phyloP scores from a whole-genome alignment of 2,113 vertebrate genomes.

The Conger conger region DNA sequence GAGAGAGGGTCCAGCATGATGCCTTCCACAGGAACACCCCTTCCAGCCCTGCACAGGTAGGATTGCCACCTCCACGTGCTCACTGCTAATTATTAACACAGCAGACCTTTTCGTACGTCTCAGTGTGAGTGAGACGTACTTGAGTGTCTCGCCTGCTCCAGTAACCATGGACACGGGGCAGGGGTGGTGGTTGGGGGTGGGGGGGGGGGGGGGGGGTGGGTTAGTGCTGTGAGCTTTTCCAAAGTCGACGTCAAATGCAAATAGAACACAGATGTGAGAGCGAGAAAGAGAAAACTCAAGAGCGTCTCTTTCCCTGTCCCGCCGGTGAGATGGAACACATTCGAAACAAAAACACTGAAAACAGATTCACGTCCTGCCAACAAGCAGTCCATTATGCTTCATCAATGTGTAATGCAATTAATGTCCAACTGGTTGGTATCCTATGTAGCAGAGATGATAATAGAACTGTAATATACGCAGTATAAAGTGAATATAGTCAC shows the following conservation, averaged over 20 bases:
- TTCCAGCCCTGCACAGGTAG: not conserved
- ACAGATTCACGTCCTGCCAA: not conserved
- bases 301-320: not conserved
- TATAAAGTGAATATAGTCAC: not conserved
- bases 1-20: not conserved
- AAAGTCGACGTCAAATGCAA: not conserved
- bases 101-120: not conserved
- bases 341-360: not conserved
- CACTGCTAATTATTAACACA: not conserved
- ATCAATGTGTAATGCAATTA: not conserved
- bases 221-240: conserved; percentile 6
- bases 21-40: not conserved
- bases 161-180: conserved; percentile 14
- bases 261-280: conserved; percentile 19
- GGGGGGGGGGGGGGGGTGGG: too few relatives aligned
- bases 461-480: not conserved
- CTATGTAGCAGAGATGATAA: not conserved
- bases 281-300: not conserved
- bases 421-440: not conserved
- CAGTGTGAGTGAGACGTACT: not conserved
- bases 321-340: not conserved
- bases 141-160: not conserved
- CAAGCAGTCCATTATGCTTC: not conserved
- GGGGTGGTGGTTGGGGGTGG: too few relatives aligned
- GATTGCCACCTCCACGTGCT: not conserved